Base-by-base conservation (phyloP, 2,113 vertebrate genomes). In the Ammodytes marinus region DNA sequence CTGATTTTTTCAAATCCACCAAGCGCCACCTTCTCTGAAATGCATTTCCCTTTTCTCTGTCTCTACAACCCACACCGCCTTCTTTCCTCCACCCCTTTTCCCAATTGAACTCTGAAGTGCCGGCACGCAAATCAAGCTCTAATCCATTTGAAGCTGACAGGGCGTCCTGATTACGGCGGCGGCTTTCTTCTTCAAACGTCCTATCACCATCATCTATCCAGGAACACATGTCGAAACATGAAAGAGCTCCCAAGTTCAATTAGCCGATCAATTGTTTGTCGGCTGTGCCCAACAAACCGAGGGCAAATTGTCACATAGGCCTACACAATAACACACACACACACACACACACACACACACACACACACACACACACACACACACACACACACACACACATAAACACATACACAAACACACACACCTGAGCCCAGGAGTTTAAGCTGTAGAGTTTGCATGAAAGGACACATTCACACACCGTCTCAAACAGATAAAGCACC, bases 71-170 rank as follows among this genome's bases (percentile, higher is more conserved):
- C 75, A 58, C 11, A 63, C 77, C 27, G 27, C 85, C 77, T 80
- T 83, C 82, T 83, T 89, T 77, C 79, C 69, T 68, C 75, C 77
- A 57, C 85, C 88, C 75, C 73, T 52, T 69, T 27, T 67, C 37
- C 53, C 82, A 88, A 90, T 88, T 91, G 90, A 94, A 91, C 87
- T 90, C 82, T 86, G 85, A 88, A 87, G 86, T 85, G 79, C 71
- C 76, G 54, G 80, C 74, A 85, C 70, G 68, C 88, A 89, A 93
- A 90, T 92, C 89, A 93, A 87, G 83, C 80, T 14, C 84, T 93
- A 93, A 94, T 92, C 91, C 89, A 91, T 93, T 93, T 94, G 93
- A 94, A 92, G 92, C 88, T 91, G 93, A 92, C 93, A 93, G 88
- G 89, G 86, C 84, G 71, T 88, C 86, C 83, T 93, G 94, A 95